Percentiles rank a stretch among this genome's conserved stretches.
Conservation (phyloP, 2,797 vertebrate genomes). For the Choloepus didactylus region DNA sequence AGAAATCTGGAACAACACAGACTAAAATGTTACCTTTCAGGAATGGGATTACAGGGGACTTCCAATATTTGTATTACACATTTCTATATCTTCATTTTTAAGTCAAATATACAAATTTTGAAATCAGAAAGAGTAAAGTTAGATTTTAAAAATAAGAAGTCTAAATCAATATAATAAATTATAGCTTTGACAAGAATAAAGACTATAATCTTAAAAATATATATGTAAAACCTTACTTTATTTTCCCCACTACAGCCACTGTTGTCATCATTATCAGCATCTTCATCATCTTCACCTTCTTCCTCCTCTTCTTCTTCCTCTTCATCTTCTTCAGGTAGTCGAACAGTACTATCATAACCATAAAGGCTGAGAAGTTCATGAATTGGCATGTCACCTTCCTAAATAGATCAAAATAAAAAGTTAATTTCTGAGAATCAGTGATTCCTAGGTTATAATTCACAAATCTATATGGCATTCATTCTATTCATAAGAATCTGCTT, state of each 20-base stretch:
- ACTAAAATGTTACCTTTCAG: not conserved
- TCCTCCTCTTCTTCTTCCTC: conserved; percentile 93
- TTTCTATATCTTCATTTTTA: not conserved
- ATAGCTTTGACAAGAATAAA: not conserved
- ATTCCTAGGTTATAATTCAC: not conserved
- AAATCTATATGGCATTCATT: not conserved
- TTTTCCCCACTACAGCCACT: conserved; percentile 95
- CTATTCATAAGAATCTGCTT: not conserved
- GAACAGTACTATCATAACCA: conserved; percentile 94
- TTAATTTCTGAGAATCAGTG: conserved; percentile 40
- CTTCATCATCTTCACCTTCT: conserved; percentile 92
- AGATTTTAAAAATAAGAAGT: conserved; percentile 12
- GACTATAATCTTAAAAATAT: not conserved
- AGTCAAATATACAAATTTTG: conserved; percentile 18
- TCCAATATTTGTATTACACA: not conserved
- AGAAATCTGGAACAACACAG: conserved; percentile 36
- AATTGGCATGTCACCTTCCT: conserved; percentile 99
- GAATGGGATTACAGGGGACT: not conserved
- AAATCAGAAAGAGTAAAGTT: not conserved
- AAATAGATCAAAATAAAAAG: conserved; percentile 70
- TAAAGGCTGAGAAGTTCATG: conserved; percentile 97
- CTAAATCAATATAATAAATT: not conserved
- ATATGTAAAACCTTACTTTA: conserved; percentile 85
- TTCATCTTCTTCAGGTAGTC: conserved; percentile 95
- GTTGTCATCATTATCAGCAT: conserved; percentile 94